phyloP scores from a whole-genome alignment of 2,797 vertebrate genomes.

The Euthynnus affinis region DNA sequence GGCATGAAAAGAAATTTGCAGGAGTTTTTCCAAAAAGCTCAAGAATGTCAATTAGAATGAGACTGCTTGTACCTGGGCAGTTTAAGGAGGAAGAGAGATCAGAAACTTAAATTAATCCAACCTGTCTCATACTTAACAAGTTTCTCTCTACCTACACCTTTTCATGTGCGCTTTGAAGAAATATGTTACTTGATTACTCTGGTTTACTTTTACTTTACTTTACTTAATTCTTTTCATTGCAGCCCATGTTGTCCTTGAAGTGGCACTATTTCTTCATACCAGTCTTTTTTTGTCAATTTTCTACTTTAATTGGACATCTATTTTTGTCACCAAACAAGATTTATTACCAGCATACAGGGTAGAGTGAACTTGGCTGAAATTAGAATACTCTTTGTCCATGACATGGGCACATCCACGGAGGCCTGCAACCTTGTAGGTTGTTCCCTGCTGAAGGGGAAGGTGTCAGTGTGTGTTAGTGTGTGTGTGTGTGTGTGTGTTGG shows the following conservation, averaged over 20 bases:
- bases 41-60: slow-evolving; percentile 9
- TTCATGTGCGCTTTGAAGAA: slow-evolving; percentile 25
- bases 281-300: slow-evolving; percentile 81
- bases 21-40: slow-evolving; percentile 19
- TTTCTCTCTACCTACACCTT: not conserved
- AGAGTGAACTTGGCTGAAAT: slow-evolving; percentile 81
- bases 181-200: slow-evolving; percentile 56
- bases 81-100: not conserved
- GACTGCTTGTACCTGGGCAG: not conserved
- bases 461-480: slow-evolving; percentile 22
- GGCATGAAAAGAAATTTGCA: slow-evolving; percentile 11
- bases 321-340: slow-evolving; percentile 84
- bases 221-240: slow-evolving; percentile 68
- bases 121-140: not conserved
- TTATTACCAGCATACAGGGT: slow-evolving; percentile 76
- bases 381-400: slow-evolving; percentile 82
- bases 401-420: slow-evolving; percentile 79
- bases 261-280: slow-evolving; percentile 65
- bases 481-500: slow-evolving; percentile 21
- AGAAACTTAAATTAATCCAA: not conserved
- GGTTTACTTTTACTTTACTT: slow-evolving; percentile 53
- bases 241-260: slow-evolving; percentile 75
- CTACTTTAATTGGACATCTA: slow-evolving; percentile 81
- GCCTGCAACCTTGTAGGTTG: slow-evolving; percentile 79
- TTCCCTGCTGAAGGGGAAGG: slow-evolving; percentile 63